Percentiles rank a stretch among this genome's conserved stretches.
These are phyloP conservation scores for Pseudococcus jackbeardsleyi DNA, from an alignment of 2,888 invertebrate genomes.

Conservation along the genomic window DNA sequence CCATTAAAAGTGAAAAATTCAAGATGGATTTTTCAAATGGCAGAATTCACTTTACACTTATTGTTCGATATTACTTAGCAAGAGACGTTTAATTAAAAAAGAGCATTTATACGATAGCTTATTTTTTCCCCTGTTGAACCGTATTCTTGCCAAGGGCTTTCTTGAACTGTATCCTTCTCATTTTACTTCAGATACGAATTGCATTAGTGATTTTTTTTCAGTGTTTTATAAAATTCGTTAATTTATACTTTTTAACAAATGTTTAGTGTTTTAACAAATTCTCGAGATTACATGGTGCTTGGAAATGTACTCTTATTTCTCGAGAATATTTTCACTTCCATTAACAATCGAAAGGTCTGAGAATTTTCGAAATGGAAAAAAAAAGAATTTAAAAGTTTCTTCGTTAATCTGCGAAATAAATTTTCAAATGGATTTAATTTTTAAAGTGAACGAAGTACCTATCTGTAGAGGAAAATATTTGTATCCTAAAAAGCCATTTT, in stretches of 20 bases:
- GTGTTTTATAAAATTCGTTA: not conserved
- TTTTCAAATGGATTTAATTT: not conserved
- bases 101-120: not conserved
- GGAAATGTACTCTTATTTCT: not conserved
- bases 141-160: not conserved
- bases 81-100: conserved; percentile 21
- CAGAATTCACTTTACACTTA: not conserved
- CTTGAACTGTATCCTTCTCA: not conserved
- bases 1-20: no score
- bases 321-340: not conserved
- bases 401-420: conserved; percentile 1
- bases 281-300: not conserved
- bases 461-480: no score
- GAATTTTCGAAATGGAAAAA: not conserved
- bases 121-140: not conserved
- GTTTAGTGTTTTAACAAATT: not conserved
- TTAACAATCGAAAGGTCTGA: not conserved
- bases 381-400: not conserved
- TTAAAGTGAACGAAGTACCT: no score
- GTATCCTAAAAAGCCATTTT: no score
- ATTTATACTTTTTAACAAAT: not conserved
- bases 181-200: conserved; percentile 11
- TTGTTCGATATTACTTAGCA: not conserved
- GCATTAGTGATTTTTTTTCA: conserved; percentile 40
- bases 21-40: no score